These are phyloP conservation scores for Corydoras sp. DNA, from an alignment of 2,113 vertebrate species.

Conservation along the genomic window DNA sequence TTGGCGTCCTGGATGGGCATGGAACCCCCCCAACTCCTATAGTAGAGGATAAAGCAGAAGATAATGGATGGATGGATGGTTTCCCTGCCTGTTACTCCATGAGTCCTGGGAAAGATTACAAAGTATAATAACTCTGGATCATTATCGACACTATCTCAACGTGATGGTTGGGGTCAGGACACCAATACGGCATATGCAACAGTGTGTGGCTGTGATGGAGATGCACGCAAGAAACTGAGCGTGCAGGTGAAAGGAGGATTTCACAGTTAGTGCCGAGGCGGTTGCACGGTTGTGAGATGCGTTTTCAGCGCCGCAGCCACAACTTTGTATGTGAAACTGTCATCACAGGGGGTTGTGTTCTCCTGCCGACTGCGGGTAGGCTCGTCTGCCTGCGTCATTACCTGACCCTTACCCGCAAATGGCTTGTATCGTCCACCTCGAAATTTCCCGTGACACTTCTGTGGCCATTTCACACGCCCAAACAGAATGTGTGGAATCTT, in stretches of 20 bases:
- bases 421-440: constrained; percentile 36
- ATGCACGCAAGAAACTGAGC: too few relatives aligned
- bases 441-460: constrained; percentile 55
- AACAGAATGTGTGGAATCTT: constrained; percentile 62
- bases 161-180: too few relatives aligned
- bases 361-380: constrained; percentile 35
- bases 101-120: too few relatives aligned
- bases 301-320: constrained; percentile 19
- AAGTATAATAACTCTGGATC: too few relatives aligned
- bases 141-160: too few relatives aligned
- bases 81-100: too few relatives aligned
- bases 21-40: too few relatives aligned
- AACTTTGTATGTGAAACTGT: constrained; percentile 36
- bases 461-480: constrained; percentile 60
- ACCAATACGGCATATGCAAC: too few relatives aligned
- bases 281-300: constrained; percentile 17
- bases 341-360: constrained; percentile 31
- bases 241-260: constrained; percentile 6
- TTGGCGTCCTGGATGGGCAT: too few relatives aligned
- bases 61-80: too few relatives aligned
- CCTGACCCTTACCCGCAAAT: constrained; percentile 50
- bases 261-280: constrained; percentile 17
- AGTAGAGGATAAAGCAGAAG: too few relatives aligned
- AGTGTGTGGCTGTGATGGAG: too few relatives aligned
- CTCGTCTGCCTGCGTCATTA: constrained; percentile 54